Evolutionary conservation across 2,113 vertebrate species (phyloP).

Genomic region (Pangasianodon hypophthalmus): DNA sequence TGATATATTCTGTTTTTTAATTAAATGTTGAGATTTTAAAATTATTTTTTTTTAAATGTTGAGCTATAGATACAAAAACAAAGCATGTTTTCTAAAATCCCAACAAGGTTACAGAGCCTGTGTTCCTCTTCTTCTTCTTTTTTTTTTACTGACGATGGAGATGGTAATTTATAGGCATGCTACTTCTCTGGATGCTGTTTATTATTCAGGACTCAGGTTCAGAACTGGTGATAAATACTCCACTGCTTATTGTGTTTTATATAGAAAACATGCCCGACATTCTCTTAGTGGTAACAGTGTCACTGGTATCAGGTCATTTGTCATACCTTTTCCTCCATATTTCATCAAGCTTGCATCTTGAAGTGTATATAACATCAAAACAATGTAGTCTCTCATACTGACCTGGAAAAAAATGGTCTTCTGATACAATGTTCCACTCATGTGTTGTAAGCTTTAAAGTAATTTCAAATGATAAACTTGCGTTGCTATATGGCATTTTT

Average conservation of each 20-base stretch:
- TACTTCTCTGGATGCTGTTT: background rate
- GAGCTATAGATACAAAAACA: background rate
- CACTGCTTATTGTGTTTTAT: background rate
- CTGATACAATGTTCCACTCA: background rate
- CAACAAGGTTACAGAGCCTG: background rate
- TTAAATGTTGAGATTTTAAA: background rate
- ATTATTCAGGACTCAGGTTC: constrained; percentile 6
- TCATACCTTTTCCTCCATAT: background rate
- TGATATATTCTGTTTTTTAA: background rate
- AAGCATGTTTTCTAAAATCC: background rate
- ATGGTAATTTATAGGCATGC: constrained; percentile 2
- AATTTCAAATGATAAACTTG: background rate
- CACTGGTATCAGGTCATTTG: background rate
- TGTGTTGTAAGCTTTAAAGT: background rate
- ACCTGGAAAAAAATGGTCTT: background rate
- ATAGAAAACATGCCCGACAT: background rate
- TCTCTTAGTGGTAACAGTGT: background rate
- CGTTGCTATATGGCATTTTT: background rate
- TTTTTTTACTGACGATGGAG: background rate
- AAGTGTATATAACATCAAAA: constrained; percentile 3
- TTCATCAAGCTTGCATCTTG: background rate
- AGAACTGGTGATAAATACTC: constrained; percentile 13
- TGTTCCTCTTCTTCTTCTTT: background rate
- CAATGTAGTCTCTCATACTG: background rate
- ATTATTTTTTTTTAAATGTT: background rate